Evolutionary conservation across 2,113 vertebrate genomes (phyloP), one percentile per base, ranked within the genome.

Genomic region (Microtus pennsylvanicus): DNA sequence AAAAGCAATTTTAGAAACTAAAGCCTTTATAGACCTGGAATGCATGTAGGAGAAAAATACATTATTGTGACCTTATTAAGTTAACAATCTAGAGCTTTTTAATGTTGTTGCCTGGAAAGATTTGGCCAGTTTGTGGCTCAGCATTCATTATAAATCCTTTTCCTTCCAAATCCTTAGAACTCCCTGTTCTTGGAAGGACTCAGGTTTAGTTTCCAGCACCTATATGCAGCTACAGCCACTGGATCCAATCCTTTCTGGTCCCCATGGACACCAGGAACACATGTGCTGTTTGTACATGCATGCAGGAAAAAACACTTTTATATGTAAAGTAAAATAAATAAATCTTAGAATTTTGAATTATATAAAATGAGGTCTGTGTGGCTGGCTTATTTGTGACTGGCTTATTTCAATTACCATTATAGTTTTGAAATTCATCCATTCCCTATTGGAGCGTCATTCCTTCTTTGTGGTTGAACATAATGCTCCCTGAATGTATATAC

Each of bases 11-110:
- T 52, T 52, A 52, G 52, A 52, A 52, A 52, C 55, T 12, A 61
- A 97, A 93, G 42, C 35, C 89, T 90, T 91, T 94, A 67, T 94
- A 93, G 91, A 95, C 24, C n/a, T 94, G 80, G 63, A 96, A 93
- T 93, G 35, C 35, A 93, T 42, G 63, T 42, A 93, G 80, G 69
- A 77, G 69, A 78, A 93, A 97, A 90, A 72, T 47, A 89, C 63
- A 88, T 94, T 96, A 76, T 87, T 8, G 1, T 90, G 87, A 95
- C 89, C 74, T 87, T 91, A 96, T 91, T 94, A 97, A 91, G 86
- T 95, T 91, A 96, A 19, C 88, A 45, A 28, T 94, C 63, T 72
- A 83, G 82, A 97, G 63, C 77, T 89, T 96, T 97, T 93, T 30
- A 93, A 89, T 47, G 94, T 72, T 87, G 61, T 94, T 80, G 26